Base-by-base conservation (phyloP, 2,113 vertebrate genomes). In the Notothenia rossii region DNA sequence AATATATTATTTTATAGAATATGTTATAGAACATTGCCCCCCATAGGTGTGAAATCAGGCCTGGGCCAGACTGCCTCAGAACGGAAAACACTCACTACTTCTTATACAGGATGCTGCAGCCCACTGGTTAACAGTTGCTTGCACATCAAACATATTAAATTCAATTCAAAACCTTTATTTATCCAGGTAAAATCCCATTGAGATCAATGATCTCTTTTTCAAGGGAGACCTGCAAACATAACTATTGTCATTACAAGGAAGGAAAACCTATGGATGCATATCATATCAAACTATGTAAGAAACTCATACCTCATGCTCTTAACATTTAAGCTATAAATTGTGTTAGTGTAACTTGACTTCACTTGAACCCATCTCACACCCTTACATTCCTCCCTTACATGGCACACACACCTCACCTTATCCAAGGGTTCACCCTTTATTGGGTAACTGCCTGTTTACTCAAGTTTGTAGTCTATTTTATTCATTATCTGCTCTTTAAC, bases 331-430 rank as follows among this genome's bases (percentile, higher is more conserved):
- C 53, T 87, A 70, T 73, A 82, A 72, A 75, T 81, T 80, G 61
- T 75, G 46, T 51, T 36, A 7, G 66, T 71, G 83, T 70, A 82
- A 79, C 62, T 56, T 58, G 15, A 85, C 45, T 74, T 54, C 71
- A 33, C 29, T 71, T 87, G 40, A 75, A 72, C 86, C 91, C 88
- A 90, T 92, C 78, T 88, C 64, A 51, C 61, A 68, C 71, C 10
- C 59, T 74, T 43, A 85, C 84, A 76, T 62, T 66, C 77, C 55
- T 65, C 15, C 15, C 5, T 10, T 65, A 54, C 12, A 40, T 55
- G 49, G 43, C 66, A 65, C 70, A 84, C 54, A 75, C 77, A 25
- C 74, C 55, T 43, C 46, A 70, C 3, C 54, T 75, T 79, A 79
- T 87, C 80, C 63, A 46, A 59, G 50, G 2, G 22, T 61, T 36